Evolutionary conservation across 2,797 vertebrate species (phyloP).

Genomic region (Brotula barbata): DNA sequence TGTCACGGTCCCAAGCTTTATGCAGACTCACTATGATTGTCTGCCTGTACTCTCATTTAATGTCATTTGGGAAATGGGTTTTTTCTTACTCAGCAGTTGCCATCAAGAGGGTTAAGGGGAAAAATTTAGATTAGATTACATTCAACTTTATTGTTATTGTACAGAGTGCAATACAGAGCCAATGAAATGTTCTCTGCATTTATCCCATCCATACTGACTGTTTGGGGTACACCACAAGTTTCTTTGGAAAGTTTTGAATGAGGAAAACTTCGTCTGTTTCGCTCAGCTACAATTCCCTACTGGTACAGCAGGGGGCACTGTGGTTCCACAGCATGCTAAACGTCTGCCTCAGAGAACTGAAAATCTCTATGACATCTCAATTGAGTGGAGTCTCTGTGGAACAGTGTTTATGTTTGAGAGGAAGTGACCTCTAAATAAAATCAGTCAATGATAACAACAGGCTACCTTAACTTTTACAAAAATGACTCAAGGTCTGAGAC

Average conservation of each 20-base stretch:
- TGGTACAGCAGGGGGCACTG: slow-evolving; percentile 58
- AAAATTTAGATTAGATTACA: not conserved
- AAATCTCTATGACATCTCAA: slow-evolving; percentile 3
- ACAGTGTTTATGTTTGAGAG: slow-evolving; percentile 17
- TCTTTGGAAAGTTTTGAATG: no score
- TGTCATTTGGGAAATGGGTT: slow-evolving; percentile 30
- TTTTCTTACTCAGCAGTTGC: slow-evolving; percentile 28
- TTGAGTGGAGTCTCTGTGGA: not conserved
- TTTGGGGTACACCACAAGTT: not conserved
- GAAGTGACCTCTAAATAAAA: slow-evolving; percentile 15
- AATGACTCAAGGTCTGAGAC: not conserved
- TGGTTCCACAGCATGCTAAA: slow-evolving; percentile 47
- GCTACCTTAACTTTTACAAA: not conserved
- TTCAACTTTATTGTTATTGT: not conserved
- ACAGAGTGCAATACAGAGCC: no score
- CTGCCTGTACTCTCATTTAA: not conserved
- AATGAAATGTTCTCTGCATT: no score
- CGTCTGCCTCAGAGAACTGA: not conserved
- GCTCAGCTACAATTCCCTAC: slow-evolving; percentile 7
- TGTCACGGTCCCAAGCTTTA: slow-evolving; percentile 12
- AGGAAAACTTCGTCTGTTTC: not conserved
- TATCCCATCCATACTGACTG: no score
- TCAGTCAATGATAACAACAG: not conserved
- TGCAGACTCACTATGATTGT: slow-evolving; percentile 17
- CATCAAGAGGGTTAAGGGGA: not conserved